Conservation (phyloP, 2,888 invertebrate species). For the Cylloceria caligata region DNA sequence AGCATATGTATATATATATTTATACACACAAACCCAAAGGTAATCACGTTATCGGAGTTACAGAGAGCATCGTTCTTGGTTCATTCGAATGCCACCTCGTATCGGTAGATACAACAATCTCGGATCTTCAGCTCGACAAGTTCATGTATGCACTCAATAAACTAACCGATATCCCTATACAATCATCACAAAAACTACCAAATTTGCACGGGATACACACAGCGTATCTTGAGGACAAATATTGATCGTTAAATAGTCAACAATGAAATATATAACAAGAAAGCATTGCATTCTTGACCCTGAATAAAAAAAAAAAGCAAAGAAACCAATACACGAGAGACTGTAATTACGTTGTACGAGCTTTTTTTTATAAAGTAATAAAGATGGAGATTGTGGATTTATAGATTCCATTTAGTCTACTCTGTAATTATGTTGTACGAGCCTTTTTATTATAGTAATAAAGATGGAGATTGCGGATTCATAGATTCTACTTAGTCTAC, state of each 20-base stretch:
- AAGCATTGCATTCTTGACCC: background rate
- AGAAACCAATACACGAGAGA: no score
- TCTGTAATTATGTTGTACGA: background rate
- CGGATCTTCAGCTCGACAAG: slow-evolving; percentile 36
- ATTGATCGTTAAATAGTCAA: slow-evolving; percentile 23
- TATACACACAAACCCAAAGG: background rate
- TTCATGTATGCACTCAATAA: slow-evolving; percentile 28
- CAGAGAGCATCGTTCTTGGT: background rate
- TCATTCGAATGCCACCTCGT: background rate
- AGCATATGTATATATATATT: background rate
- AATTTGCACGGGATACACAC: slow-evolving; percentile 42
- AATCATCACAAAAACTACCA: slow-evolving; percentile 41
- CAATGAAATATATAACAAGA: background rate
- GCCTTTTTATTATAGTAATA: background rate
- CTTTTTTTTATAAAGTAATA: no score
- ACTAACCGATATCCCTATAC: slow-evolving; percentile 12
- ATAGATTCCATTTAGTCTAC: no score
- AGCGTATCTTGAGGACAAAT: slow-evolving; percentile 20
- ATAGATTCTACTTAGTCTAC: background rate
- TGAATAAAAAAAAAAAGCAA: background rate
- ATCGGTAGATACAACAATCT: slow-evolving; percentile 52
- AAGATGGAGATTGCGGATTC: background rate
- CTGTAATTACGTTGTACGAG: no score
- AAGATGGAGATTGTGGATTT: no score
- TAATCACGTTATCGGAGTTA: slow-evolving; percentile 1